Conservation (phyloP, 2,113 vertebrate genomes). For the Pitta sordida region DNA sequence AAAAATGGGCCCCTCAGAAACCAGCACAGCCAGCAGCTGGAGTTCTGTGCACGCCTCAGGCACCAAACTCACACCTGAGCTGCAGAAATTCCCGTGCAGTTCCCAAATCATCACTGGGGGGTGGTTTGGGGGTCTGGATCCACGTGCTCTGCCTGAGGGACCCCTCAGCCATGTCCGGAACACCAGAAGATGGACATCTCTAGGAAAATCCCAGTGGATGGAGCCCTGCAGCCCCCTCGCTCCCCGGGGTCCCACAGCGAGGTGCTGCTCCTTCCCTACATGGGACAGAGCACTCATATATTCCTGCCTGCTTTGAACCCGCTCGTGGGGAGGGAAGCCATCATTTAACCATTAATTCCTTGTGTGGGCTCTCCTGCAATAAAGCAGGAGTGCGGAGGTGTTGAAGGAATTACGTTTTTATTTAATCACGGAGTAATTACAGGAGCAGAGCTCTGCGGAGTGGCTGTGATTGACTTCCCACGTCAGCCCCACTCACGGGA, state of each 20-base stretch:
- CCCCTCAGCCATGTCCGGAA: accelerated
- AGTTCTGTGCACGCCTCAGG: background rate
- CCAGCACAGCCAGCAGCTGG: background rate
- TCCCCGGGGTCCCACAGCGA: background rate
- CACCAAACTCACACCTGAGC: background rate
- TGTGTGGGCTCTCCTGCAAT: slow-evolving; percentile 48
- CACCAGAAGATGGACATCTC: accelerated
- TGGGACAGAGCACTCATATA: background rate
- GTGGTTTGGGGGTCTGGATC: background rate
- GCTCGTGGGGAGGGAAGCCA: slow-evolving; percentile 7
- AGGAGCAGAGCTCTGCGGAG: background rate
- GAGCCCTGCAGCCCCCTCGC: accelerated
- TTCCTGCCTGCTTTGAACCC: background rate
- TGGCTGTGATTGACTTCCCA: background rate
- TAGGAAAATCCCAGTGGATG: background rate
- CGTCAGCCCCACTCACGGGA: background rate
- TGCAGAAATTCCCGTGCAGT: accelerated
- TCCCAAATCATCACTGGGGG: background rate
- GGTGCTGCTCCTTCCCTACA: background rate
- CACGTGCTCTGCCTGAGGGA: accelerated
- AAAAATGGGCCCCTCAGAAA: background rate
- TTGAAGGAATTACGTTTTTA: slow-evolving; percentile 27
- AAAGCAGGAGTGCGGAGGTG: slow-evolving; percentile 28
- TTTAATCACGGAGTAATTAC: slow-evolving; percentile 44
- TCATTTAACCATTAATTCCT: slow-evolving; percentile 49